These are phyloP conservation scores for Anolis sagrei DNA, from an alignment of 2,113 vertebrate species.

Conservation along the genomic window DNA sequence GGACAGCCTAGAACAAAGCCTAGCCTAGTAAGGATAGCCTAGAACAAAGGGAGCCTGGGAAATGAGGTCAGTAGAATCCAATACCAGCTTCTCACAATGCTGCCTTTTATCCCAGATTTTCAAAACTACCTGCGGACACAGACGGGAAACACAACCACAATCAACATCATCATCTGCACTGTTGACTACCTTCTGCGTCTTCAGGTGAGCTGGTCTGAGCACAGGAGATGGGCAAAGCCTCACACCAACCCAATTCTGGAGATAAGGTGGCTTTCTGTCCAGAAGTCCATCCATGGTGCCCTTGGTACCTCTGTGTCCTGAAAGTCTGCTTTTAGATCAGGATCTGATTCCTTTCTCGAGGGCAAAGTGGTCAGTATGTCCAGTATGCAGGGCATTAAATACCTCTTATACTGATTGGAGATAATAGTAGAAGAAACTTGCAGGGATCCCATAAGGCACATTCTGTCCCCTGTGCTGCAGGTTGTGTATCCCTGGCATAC, in stretches of 20 bases:
- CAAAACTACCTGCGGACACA: conserved; percentile 95
- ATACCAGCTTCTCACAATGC: conserved; percentile 13
- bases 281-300: background rate
- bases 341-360: background rate
- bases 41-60: background rate
- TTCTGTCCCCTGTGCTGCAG: too few relatives aligned
- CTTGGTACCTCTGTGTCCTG: background rate
- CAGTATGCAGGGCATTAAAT: too few relatives aligned
- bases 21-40: too few relatives aligned
- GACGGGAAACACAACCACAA: conserved; percentile 93
- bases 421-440: too few relatives aligned
- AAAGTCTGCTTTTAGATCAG: background rate
- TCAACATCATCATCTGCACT: conserved; percentile 95
- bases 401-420: too few relatives aligned
- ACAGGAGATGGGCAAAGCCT: background rate
- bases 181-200: conserved; percentile 94
- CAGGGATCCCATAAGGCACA: too few relatives aligned
- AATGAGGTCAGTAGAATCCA: background rate
- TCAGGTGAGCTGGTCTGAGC: conserved; percentile 78
- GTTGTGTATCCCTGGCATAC: background rate
- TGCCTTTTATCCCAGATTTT: conserved; percentile 80
- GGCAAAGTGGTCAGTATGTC: background rate
- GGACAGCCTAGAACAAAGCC: too few relatives aligned
- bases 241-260: too few relatives aligned
- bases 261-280: too few relatives aligned